Evolutionary conservation across 2,797 vertebrate genomes (phyloP).

Genomic region (Bucorvus abyssinicus): DNA sequence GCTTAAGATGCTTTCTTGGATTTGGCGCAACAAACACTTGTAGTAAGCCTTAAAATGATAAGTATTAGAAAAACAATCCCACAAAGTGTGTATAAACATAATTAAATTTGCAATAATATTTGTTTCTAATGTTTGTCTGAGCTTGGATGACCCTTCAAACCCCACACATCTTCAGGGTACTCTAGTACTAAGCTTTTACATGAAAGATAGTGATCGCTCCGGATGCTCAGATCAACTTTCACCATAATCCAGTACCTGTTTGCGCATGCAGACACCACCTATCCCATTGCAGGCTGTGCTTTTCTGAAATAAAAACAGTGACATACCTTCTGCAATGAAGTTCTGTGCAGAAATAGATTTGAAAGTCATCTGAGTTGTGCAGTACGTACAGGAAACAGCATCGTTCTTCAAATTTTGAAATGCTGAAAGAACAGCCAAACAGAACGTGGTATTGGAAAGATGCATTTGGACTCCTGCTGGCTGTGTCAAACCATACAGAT

Average conservation of each 20-base stretch:
- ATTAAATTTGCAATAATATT: neutral
- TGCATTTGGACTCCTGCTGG: neutral
- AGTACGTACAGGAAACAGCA: conserved; percentile 96
- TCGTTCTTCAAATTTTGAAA: conserved; percentile 97
- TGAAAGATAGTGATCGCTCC: neutral
- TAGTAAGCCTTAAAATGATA: neutral
- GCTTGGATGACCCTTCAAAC: neutral
- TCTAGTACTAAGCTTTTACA: neutral
- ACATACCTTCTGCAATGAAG: conserved; percentile 93
- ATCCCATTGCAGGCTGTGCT: neutral
- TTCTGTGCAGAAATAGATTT: conserved; percentile 98
- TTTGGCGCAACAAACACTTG: neutral
- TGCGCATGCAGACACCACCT: neutral
- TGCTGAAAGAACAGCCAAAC: conserved; percentile 78
- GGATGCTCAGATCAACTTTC: neutral
- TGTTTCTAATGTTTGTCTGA: neutral
- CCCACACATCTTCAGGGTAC: neutral
- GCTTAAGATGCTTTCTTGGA: neutral
- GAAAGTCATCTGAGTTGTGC: conserved; percentile 98
- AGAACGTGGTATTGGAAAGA: neutral
- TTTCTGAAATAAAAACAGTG: neutral
- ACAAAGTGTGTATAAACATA: neutral
- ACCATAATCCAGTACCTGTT: neutral
- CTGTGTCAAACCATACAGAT: neutral
- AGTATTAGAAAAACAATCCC: neutral